Evolutionary conservation across 2,888 invertebrate species (phyloP).

Genomic region (Drosophila longiperda): DNA sequence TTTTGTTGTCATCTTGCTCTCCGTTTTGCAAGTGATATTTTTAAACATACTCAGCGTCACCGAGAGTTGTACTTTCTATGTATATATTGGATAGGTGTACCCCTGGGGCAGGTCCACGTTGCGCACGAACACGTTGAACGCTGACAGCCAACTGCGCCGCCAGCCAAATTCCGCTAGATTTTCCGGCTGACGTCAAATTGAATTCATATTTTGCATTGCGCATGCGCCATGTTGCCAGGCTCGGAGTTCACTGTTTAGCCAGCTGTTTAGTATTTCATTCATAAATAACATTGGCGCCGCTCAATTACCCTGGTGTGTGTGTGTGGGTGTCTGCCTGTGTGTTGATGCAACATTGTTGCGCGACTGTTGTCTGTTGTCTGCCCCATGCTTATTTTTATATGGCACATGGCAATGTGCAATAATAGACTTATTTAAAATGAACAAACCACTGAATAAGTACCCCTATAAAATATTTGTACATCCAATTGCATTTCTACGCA

Average conservation of each 20-base stretch:
- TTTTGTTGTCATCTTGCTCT: conserved; percentile 39
- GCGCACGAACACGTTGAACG: conserved; percentile 70
- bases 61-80: conserved; percentile 10
- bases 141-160: conserved; percentile 74
- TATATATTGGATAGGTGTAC: not conserved
- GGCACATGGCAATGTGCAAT: conserved; percentile 48
- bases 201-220: conserved; percentile 27
- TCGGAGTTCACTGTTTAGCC: conserved; percentile 19
- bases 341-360: conserved; percentile 60
- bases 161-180: conserved; percentile 58
- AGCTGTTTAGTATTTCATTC: conserved; percentile 62
- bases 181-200: conserved; percentile 54
- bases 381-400: conserved; percentile 43
- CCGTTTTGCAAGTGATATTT: conserved; percentile 48
- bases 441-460: conserved; percentile 24
- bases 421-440: conserved; percentile 11
- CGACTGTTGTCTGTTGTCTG: not conserved
- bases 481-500: conserved; percentile 17
- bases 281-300: conserved; percentile 61
- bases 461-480: conserved; percentile 2
- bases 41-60: conserved; percentile 42
- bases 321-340: conserved; percentile 7
- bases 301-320: conserved; percentile 3
- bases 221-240: conserved; percentile 69
- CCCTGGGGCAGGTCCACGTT: conserved; percentile 43